phyloP scores from a whole-genome alignment of 2,888 invertebrate species.

The Allophyes oxyacanthae region DNA sequence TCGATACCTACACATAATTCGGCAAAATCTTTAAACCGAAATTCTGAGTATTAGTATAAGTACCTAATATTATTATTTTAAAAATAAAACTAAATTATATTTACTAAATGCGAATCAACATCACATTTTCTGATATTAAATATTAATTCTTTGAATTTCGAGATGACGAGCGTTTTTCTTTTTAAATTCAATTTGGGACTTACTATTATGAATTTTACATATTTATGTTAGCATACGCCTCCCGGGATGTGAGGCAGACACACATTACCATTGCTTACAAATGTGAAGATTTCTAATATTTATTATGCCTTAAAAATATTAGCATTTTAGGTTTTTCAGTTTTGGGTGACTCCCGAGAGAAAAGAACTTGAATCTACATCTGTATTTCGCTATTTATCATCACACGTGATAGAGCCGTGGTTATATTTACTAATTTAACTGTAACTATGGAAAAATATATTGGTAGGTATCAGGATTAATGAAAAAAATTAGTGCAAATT shows the following conservation, averaged over 20 bases:
- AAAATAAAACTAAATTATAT: background rate
- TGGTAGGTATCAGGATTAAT: no score
- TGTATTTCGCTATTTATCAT: slow-evolving; percentile 24
- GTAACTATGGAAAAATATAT: no score
- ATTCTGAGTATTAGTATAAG: no score
- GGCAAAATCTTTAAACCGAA: no score
- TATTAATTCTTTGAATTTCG: slow-evolving; percentile 2
- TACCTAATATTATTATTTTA: no score
- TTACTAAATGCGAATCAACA: background rate
- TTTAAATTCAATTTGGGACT: slow-evolving; percentile 18
- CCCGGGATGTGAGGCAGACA: slow-evolving; percentile 15
- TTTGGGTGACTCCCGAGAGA: slow-evolving; percentile 15
- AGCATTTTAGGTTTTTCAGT: slow-evolving; percentile 23
- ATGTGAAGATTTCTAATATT: slow-evolving; percentile 34
- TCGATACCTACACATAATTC: no score
- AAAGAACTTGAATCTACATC: slow-evolving; percentile 9
- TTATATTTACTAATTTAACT: no score
- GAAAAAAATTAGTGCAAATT: no score
- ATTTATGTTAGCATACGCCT: slow-evolving; percentile 17
- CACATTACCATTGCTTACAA: slow-evolving; percentile 24
- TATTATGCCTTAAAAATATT: slow-evolving; percentile 31
- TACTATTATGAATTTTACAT: slow-evolving; percentile 14
- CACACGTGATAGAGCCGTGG: no score
- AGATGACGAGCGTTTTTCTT: slow-evolving; percentile 6
- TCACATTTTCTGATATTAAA: slow-evolving; percentile 1